These are phyloP conservation scores for Gorsachius goisagi DNA, from an alignment of 2,113 vertebrate species.

Conservation along the genomic window DNA sequence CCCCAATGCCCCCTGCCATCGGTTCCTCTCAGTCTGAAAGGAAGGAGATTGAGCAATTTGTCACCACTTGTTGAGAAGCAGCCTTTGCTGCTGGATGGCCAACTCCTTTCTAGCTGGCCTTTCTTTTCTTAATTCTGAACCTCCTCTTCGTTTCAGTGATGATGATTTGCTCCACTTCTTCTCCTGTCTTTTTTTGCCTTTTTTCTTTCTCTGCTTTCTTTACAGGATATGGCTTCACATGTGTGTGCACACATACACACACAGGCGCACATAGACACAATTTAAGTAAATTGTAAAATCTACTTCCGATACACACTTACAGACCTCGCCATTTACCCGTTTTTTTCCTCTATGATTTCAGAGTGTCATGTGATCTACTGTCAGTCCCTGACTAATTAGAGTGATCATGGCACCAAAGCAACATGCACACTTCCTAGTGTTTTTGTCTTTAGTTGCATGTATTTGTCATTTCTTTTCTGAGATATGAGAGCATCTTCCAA, in stretches of 20 bases:
- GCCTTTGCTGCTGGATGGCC: background rate
- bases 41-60: slow-evolving; percentile 21
- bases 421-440: background rate
- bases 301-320: background rate
- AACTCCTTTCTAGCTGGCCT: background rate
- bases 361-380: background rate
- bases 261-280: background rate
- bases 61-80: background rate
- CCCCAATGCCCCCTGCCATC: background rate
- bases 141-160: background rate
- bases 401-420: background rate
- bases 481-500: background rate
- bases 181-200: background rate
- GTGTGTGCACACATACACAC: too few species aligned
- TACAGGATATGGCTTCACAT: background rate
- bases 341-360: background rate
- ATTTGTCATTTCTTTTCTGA: background rate
- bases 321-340: background rate
- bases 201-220: background rate
- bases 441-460: background rate
- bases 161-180: background rate
- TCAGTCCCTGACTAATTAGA: background rate
- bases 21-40: background rate
- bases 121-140: background rate
- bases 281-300: background rate